Evolutionary conservation across 2,888 invertebrate species (phyloP).

Genomic region (Auanema freiburgensis): DNA sequence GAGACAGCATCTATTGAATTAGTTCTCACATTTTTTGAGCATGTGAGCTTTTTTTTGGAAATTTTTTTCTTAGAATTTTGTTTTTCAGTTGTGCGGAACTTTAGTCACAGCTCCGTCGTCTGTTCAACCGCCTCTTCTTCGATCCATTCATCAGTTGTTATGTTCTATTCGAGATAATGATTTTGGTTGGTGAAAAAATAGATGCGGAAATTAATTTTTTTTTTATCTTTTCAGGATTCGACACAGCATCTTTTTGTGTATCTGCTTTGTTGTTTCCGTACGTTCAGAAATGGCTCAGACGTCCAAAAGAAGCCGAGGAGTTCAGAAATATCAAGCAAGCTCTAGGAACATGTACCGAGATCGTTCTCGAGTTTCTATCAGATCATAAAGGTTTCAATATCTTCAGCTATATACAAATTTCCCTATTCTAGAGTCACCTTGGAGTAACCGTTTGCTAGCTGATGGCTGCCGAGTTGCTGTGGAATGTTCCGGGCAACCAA

Average conservation of each 20-base stretch:
- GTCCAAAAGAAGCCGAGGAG: conserved; percentile 65
- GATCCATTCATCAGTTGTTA: conserved; percentile 37
- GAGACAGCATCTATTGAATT: conserved; percentile 42
- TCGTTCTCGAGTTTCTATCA: conserved; percentile 40
- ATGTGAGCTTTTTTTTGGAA: conserved; percentile 1
- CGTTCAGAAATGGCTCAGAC: conserved; percentile 88
- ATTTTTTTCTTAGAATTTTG: not conserved
- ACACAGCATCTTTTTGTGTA: conserved; percentile 86
- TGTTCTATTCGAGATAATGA: conserved; percentile 30
- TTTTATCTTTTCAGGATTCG: conserved; percentile 72
- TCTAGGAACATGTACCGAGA: conserved; percentile 43
- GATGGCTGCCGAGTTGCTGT: conserved; percentile 38
- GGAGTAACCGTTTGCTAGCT: conserved; percentile 37
- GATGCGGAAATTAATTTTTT: conserved; percentile 14
- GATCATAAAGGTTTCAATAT: conserved; percentile 26
- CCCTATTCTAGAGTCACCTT: conserved; percentile 26
- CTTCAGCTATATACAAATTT: not conserved
- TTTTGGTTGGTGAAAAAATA: conserved; percentile 24
- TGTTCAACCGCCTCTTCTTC: conserved; percentile 40
- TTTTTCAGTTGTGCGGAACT: conserved; percentile 41
- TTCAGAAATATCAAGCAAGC: conserved; percentile 38
- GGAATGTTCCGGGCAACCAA: conserved; percentile 32
- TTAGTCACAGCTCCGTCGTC: conserved; percentile 37
- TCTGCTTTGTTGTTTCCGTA: conserved; percentile 88
- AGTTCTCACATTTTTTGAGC: conserved; percentile 31